A percentile compares a stretch with the other conserved stretches of the same genome.
phyloP scores from a whole-genome alignment of 2,888 invertebrate species.

The Polyommatus iphigenia region DNA sequence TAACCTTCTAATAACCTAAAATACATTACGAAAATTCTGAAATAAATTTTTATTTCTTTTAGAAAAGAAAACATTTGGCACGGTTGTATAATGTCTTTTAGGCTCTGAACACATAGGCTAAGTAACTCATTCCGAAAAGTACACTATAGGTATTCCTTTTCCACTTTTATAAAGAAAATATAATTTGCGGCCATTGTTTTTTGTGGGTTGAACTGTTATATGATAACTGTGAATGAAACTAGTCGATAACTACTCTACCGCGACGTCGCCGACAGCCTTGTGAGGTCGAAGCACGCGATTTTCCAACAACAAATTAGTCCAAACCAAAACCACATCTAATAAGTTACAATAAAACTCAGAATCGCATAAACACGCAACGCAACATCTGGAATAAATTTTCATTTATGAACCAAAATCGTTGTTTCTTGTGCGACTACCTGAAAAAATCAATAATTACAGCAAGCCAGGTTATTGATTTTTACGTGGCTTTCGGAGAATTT shows the following conservation, averaged over 20 bases:
- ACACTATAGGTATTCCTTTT: too few relatives aligned
- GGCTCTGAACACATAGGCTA: too few relatives aligned
- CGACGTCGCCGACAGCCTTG: constrained; percentile 20
- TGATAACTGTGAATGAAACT: constrained; percentile 15
- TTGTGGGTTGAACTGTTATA: not conserved
- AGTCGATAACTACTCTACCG: constrained; percentile 17
- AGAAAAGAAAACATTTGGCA: too few relatives aligned
- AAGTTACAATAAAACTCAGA: constrained; percentile 33
- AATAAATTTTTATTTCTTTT: too few relatives aligned
- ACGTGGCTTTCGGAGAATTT: not conserved
- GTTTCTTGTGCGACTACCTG: constrained; percentile 5
- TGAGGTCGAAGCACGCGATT: constrained; percentile 16
- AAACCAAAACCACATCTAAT: constrained; percentile 21
- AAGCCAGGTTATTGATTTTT: constrained; percentile 40
- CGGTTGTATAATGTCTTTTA: too few relatives aligned
- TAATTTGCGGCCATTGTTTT: not conserved
- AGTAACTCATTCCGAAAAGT: too few relatives aligned
- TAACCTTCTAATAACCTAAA: too few relatives aligned
- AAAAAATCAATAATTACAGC: constrained; percentile 33
- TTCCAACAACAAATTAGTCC: not conserved
- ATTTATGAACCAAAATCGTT: constrained; percentile 26
- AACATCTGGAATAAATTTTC: constrained; percentile 23
- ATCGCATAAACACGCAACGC: constrained; percentile 37
- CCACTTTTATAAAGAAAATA: not conserved
- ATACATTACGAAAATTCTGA: too few relatives aligned